Conservation (phyloP, 2,888 invertebrate species). For the Hesperia comma region DNA sequence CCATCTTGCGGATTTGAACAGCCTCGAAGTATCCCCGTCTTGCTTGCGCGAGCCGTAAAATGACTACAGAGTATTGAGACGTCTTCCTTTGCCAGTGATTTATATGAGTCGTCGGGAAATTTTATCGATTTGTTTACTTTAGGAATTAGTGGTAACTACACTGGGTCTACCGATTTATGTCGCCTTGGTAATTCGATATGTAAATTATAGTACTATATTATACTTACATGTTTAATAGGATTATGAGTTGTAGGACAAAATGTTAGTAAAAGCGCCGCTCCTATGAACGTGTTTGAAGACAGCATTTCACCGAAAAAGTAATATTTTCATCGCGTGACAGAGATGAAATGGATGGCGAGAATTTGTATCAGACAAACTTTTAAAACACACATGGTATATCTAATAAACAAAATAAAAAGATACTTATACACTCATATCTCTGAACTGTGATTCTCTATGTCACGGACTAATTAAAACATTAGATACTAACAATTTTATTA, state of each 20-base stretch:
- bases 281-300: constrained; percentile 1
- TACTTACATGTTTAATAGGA: constrained; percentile 47
- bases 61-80: constrained; percentile 72
- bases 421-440: no score
- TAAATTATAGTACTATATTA: constrained; percentile 57
- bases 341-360: background rate
- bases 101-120: constrained; percentile 67
- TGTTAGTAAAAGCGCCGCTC: constrained; percentile 28
- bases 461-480: no score
- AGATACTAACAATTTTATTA: no score
- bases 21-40: constrained; percentile 46
- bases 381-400: no score
- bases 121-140: constrained; percentile 82
- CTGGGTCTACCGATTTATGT: constrained; percentile 67
- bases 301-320: constrained; percentile 13
- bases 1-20: constrained; percentile 46
- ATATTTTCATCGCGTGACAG: background rate
- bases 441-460: no score
- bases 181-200: constrained; percentile 68
- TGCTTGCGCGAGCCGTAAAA: constrained; percentile 59
- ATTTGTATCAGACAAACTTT: no score
- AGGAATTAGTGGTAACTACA: constrained; percentile 75
- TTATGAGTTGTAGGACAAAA: constrained; percentile 46
- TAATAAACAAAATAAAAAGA: no score
- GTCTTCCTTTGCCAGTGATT: constrained; percentile 74